Conservation (phyloP, 2,888 invertebrate species). For the Polia nebulosa region DNA sequence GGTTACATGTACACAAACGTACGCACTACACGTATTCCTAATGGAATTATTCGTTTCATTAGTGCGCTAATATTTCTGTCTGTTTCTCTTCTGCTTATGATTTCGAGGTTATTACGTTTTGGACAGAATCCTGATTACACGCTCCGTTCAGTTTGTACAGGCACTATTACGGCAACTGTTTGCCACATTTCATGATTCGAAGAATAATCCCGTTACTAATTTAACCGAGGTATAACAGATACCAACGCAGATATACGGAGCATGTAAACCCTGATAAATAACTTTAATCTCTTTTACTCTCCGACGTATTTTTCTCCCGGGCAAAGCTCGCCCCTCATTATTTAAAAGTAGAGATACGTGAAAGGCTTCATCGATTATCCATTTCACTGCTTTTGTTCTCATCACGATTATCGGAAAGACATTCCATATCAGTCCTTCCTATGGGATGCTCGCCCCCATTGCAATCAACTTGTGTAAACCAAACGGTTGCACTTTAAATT, state of each 20-base stretch:
- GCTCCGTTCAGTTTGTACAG: constrained; percentile 23
- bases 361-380: constrained; percentile 79
- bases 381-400: constrained; percentile 74
- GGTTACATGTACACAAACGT: neutral
- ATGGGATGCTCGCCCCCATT: constrained; percentile 51
- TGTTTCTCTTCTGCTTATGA: constrained; percentile 48
- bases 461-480: constrained; percentile 69
- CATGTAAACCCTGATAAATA: constrained; percentile 55
- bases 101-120: constrained; percentile 48
- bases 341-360: constrained; percentile 77
- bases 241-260: neutral
- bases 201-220: constrained; percentile 27
- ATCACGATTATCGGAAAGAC: constrained; percentile 68
- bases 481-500: constrained; percentile 74
- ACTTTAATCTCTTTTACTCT: constrained; percentile 62
- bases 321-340: constrained; percentile 67
- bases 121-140: constrained; percentile 58
- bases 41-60: constrained; percentile 33
- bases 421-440: constrained; percentile 46
- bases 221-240: constrained; percentile 20
- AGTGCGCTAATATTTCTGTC: constrained; percentile 44
- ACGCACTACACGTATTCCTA: neutral
- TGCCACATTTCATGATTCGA: constrained; percentile 41
- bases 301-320: constrained; percentile 59
- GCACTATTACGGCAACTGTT: constrained; percentile 41